Evolutionary conservation across 1,140 invertebrate species (phyloP), one percentile per base, ranked within the genome.

Genomic region (Centruroides vittatus): DNA sequence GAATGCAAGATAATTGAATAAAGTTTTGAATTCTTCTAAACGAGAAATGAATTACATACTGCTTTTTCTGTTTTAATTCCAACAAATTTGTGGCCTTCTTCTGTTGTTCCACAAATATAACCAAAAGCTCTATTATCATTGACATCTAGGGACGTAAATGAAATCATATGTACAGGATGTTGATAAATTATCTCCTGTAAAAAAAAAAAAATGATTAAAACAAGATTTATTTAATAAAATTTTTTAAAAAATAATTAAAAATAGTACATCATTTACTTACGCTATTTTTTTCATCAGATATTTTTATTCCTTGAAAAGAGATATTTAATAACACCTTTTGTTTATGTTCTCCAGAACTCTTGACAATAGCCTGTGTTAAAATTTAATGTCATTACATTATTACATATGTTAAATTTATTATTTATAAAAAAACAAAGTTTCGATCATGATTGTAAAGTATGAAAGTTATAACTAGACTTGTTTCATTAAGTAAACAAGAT

Each of bases 41-140:
- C 61, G 23, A 23, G 23, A 23, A 23, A 23, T 23, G 23, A 23
- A 23, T 23, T 41, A 50, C 53, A 55, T 51, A 90, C 93, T 66
- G 92, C 89, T 79, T 97, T 96, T 76, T 97, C 94, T 65, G 94
- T 98, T 81, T 98, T 98, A 66, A 98, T 97, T 54, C 91, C 95
- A 77, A 97, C 98, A 78, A 98, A 98, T 66, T 92, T 81, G 68
- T 98, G 94, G 0, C 90, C 90, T 49, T 88, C 94, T 71, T 96
- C 91, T 3, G 91, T 90, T 13, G 88, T 89, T 5, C 93, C 93
- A 76, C 91, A 98, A 70, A 99, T 94, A 71, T 98, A 98, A 5
- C 95, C 95, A 78, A 98, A 98, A 0, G 96, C 94, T 65, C 96
- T 78, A 5, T 88, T 88, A 73, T 98, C 95, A 7, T 87, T 89